phyloP scores from a whole-genome alignment of 2,888 invertebrate species.

The Pseudococcus longispinus region DNA sequence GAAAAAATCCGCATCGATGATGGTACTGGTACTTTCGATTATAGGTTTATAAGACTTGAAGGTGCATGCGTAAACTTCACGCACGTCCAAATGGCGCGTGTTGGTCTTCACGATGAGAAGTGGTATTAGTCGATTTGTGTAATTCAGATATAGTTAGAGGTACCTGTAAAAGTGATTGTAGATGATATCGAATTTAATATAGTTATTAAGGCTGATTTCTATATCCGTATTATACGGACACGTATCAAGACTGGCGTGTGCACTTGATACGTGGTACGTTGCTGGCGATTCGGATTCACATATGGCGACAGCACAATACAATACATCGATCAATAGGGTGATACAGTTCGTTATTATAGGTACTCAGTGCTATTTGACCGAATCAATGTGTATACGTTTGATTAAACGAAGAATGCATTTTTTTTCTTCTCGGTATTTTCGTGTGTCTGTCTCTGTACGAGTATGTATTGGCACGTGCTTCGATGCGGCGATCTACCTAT shows the following conservation, averaged over 20 bases:
- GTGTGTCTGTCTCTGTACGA: neutral
- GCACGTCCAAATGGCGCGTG: constrained; percentile 19
- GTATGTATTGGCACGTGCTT: constrained; percentile 15
- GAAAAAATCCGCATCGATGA: neutral
- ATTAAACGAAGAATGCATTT: constrained; percentile 21
- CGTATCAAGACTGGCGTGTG: constrained; percentile 5
- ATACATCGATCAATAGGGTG: constrained; percentile 8
- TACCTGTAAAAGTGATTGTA: neutral
- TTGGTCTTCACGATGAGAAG: neutral
- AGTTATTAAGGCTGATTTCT: constrained; percentile 30
- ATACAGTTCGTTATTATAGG: neutral
- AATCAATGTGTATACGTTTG: neutral
- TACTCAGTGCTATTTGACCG: neutral
- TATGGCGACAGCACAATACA: constrained; percentile 28
- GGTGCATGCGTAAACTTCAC: constrained; percentile 40
- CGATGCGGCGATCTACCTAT: neutral
- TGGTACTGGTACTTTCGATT: constrained; percentile 21
- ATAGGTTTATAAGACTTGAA: neutral
- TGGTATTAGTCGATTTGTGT: constrained; percentile 1
- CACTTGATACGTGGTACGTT: constrained; percentile 6
- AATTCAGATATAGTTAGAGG: neutral
- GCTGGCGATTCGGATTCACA: constrained; percentile 28
- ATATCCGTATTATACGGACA: constrained; percentile 37
- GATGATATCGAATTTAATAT: neutral
- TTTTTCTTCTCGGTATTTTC: neutral